Base-by-base conservation (phyloP, 2,797 vertebrate genomes). In the Aplochiton taeniatus region DNA sequence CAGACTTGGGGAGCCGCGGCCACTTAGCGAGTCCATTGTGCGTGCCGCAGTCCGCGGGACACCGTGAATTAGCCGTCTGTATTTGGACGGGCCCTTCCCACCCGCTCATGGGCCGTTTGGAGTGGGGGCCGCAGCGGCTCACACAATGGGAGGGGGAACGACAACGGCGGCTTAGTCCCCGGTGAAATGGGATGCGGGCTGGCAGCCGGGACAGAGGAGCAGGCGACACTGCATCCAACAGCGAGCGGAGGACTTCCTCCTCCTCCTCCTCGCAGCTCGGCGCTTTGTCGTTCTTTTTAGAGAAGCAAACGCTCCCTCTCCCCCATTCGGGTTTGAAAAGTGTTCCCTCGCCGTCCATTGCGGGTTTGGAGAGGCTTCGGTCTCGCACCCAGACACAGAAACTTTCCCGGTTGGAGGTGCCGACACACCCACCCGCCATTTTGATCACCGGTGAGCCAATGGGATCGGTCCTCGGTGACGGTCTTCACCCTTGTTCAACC, bases 111-210 rank as follows among this genome's bases (percentile, higher is more conserved):
- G 77, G 66, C 70, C 64, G 42, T 55, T 45, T 59, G 63, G 68
- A 79, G 64, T 60, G 65, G 73, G 55, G 19, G 31, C 62, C 42
- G 61, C 76, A 55, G 54, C 54, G 61, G 63, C 58, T 1, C 57
- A 66, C 56, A 65, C 62, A 70, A 76, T 72, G 72, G 64, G 67
- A 77, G 74, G 72, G 73, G 6, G 65, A 66, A 50, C 58, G 8
- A 74, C 68, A 65, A 54, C 71, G 43, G 76, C 76, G 79, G 84
- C 85, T 83, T 84, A 82, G 72, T 86, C 84, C 81, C 78, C 8
- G 55, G 68, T 70, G 77, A 59, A 54, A 68, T 62, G 78, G 81
- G 74, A 63, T 20, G 75, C 72, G 61, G 70, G 62, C 79, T 81
- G 78, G 79, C 81, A 81, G 77, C 58, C 73, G 73, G 67, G 67